Conservation (phyloP, 2,113 vertebrate genomes). For the Microcebus lehilahytsara region DNA sequence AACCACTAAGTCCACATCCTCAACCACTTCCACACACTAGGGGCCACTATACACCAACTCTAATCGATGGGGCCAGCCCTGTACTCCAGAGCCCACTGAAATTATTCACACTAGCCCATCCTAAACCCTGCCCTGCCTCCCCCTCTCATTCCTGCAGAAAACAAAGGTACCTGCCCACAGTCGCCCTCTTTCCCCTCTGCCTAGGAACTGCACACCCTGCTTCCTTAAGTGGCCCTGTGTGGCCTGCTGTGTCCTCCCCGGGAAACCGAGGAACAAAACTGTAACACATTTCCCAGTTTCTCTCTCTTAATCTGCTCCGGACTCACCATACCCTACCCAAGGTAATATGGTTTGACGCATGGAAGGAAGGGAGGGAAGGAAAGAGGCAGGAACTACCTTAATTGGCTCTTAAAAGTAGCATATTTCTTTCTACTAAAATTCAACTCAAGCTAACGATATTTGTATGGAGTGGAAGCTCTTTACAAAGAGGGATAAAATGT, state of each 20-base stretch:
- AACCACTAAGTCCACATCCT: neutral
- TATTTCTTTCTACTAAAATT: conserved; percentile 29
- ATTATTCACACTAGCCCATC: neutral
- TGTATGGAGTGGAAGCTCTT: neutral
- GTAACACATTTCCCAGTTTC: neutral
- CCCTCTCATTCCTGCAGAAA: neutral
- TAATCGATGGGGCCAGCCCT: neutral
- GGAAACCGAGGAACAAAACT: neutral
- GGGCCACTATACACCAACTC: neutral
- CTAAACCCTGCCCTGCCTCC: neutral
- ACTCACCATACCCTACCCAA: neutral
- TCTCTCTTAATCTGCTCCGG: neutral
- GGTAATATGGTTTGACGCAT: neutral
- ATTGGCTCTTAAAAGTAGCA: neutral
- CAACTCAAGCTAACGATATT: neutral
- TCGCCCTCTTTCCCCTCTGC: neutral
- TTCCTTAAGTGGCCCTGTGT: neutral
- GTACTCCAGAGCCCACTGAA: neutral
- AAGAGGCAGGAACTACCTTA: neutral
- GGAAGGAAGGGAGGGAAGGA: neutral
- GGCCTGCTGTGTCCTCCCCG: neutral
- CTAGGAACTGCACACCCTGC: neutral
- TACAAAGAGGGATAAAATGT: neutral
- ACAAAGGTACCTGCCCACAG: neutral
- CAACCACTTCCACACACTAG: neutral